Conservation (phyloP, 2,113 vertebrate species). For the Casuarius casuarius region DNA sequence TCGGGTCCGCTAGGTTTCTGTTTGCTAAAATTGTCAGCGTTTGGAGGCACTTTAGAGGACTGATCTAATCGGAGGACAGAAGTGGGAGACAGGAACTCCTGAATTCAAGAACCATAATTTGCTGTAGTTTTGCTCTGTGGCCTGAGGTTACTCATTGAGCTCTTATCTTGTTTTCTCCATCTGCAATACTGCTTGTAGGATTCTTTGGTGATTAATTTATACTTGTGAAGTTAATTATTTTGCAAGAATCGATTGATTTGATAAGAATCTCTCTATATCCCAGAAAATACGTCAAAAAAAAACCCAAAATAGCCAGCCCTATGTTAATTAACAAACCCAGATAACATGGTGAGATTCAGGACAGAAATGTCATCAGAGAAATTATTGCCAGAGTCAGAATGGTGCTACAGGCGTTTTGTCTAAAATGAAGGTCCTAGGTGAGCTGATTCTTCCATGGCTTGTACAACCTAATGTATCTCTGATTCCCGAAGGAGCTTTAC, state of each 20-base stretch:
- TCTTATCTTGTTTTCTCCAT: conserved; percentile 12
- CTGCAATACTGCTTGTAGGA: neutral
- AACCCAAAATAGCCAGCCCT: neutral
- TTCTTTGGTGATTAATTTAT: conserved; percentile 25
- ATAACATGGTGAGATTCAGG: neutral
- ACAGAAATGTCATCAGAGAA: neutral
- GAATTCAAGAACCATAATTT: neutral
- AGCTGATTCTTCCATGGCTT: neutral
- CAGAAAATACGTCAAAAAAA: neutral
- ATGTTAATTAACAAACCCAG: conserved; percentile 3
- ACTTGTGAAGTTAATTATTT: conserved; percentile 20
- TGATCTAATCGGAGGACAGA: neutral
- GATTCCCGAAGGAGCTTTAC: neutral
- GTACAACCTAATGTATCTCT: neutral
- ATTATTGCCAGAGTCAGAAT: neutral
- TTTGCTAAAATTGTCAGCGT: neutral
- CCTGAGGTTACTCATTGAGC: neutral
- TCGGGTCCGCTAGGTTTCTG: neutral
- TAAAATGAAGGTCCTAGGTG: neutral
- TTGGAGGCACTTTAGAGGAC: neutral
- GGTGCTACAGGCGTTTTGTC: neutral
- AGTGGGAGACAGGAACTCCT: neutral
- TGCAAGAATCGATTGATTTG: neutral
- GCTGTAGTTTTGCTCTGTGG: neutral
- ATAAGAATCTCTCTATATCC: neutral